Conservation (phyloP, 2,113 vertebrate genomes). For the Motacilla alba region DNA sequence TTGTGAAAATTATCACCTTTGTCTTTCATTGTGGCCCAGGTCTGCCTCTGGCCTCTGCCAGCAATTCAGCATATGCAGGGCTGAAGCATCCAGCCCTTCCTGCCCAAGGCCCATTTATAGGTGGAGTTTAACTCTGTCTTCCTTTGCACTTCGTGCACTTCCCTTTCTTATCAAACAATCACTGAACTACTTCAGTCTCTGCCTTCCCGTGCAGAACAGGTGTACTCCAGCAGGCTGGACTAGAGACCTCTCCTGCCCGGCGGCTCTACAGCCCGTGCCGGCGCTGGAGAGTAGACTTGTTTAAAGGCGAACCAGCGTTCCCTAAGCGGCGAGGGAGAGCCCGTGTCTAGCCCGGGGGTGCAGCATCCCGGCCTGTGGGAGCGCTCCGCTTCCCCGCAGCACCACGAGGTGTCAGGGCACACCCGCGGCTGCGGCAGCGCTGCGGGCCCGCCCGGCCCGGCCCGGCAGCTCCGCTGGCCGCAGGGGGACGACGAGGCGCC, state of each 20-base stretch:
- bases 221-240: accelerated
- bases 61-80: accelerated
- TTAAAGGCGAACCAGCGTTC: accelerated
- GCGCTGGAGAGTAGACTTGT: accelerated
- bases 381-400: neutral
- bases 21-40: neutral
- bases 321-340: accelerated
- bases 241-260: neutral
- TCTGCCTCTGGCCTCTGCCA: neutral
- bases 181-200: neutral
- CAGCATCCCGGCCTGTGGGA: accelerated
- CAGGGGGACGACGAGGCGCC: accelerated
- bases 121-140: neutral
- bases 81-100: neutral
- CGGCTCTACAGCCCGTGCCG: accelerated
- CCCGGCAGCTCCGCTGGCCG: accelerated
- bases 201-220: neutral
- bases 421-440: neutral
- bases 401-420: conserved; percentile 39
- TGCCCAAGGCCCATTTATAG: neutral
- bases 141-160: neutral
- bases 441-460: neutral
- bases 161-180: neutral
- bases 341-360: accelerated
- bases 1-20: neutral